Evolutionary conservation across 2,888 invertebrate species (phyloP), one percentile per base, ranked within the genome.

Genomic region (Nowickia ferox): DNA sequence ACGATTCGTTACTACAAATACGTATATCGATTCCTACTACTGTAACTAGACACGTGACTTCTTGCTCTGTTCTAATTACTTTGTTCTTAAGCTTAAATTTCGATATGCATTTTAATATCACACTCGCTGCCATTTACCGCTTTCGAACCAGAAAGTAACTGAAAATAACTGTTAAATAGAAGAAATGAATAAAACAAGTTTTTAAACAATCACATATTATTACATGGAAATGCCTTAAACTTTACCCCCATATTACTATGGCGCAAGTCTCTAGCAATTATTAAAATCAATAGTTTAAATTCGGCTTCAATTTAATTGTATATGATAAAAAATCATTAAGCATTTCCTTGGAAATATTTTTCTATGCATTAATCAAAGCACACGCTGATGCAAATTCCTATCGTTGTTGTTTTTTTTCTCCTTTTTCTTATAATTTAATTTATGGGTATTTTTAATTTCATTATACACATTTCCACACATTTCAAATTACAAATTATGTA

Each of bases 401-500:
- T 59, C 30, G 30, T 30, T 30, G 5, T 30, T n/a, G n/a, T 30
- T 6, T 30, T 30, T 30, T 6, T 30, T 30, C 30, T 30, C 30
- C 11, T 46, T 59, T 79, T 69, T 38, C 44, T 68, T 55, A 68
- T 46, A 75, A 75, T 68, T 81, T 74, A 68, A 75, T 55, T 81
- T 81, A 55, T 69, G 75, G 40, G 55, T 57, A 61, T 57, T 30
- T 22, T 53, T n/a, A 63, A 55, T 59, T 68, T 77, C 42, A 44
- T 53, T 78, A 30, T 22, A 11, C 10, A 42, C 1, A 66, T 68
- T 61, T 61, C 1, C 61, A 55, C 19, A 46, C 72, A 59, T 74
- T 74, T 38, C 46, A 74, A 61, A 69, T 68, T 61, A 44, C 30
- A 75, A 74, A 75, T 81, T 75, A 81, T 75, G 81, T 75, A 81